Percentiles rank a stretch among this genome's conserved stretches.
These are phyloP conservation scores for Helicoverpa assulta DNA, from an alignment of 2,888 invertebrate species.

Conservation along the genomic window DNA sequence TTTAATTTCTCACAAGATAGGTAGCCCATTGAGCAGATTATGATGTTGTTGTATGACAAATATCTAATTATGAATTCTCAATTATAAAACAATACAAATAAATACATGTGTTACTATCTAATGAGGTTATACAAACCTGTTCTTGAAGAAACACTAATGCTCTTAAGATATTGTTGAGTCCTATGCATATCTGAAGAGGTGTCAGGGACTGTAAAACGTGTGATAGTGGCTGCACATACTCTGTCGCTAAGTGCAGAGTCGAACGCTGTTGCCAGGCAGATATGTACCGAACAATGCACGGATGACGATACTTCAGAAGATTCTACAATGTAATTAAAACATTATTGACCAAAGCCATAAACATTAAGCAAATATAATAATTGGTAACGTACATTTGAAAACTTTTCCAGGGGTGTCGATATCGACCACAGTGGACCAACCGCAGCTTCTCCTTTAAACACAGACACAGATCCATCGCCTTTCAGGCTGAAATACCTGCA, in stretches of 20 bases:
- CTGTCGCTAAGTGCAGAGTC: constrained; percentile 94
- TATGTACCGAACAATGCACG: constrained; percentile 95
- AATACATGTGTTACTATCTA: neutral
- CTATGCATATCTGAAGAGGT: constrained; percentile 95
- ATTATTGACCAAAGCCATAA: constrained; percentile 9
- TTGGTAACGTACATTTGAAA: constrained; percentile 91
- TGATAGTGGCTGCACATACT: constrained; percentile 94
- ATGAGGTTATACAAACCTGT: constrained; percentile 80
- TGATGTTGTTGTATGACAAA: too few relatives aligned
- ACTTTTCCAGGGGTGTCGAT: constrained; percentile 93
- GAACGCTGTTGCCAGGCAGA: constrained; percentile 95
- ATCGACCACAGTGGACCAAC: constrained; percentile 91
- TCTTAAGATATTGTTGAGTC: constrained; percentile 94
- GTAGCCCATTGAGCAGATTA: too few relatives aligned
- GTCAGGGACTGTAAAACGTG: constrained; percentile 92
- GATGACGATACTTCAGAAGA: constrained; percentile 96
- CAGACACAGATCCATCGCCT: constrained; percentile 91
- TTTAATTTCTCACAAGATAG: too few relatives aligned
- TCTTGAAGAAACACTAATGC: constrained; percentile 96
- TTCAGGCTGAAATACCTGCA: constrained; percentile 88
- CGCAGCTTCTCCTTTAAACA: constrained; percentile 94
- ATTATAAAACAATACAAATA: too few relatives aligned
- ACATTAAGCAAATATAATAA: constrained; percentile 11
- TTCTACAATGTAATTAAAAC: constrained; percentile 91
- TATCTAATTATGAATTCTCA: too few relatives aligned